Conservation (phyloP, 1,140 invertebrate species). For the Globodera rostochiensis region DNA sequence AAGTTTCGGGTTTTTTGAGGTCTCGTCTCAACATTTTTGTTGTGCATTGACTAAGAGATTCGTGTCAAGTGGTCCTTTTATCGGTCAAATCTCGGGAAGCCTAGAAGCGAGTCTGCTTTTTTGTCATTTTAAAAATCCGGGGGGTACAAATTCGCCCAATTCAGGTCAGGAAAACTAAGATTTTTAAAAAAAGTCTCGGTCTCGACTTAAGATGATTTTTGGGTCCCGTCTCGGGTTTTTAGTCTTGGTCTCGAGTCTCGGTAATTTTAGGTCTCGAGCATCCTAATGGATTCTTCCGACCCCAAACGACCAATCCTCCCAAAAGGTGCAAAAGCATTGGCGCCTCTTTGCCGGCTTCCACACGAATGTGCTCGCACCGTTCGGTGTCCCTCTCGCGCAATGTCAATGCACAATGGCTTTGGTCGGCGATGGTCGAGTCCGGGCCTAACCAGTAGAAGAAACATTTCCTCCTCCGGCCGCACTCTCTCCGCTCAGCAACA, state of each 20-base stretch:
- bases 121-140: no score
- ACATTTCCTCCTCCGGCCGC: constrained; percentile 33
- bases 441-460: constrained; percentile 49
- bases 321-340: constrained; percentile 45
- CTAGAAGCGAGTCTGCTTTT: no score
- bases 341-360: constrained; percentile 44
- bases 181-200: no score
- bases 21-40: no score
- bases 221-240: no score
- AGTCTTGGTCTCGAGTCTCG: background rate
- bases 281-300: background rate
- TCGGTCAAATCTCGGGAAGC: no score
- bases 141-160: no score
- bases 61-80: no score
- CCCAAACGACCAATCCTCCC: constrained; percentile 31
- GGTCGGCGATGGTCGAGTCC: constrained; percentile 31
- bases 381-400: constrained; percentile 46
- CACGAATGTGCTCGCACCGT: constrained; percentile 40
- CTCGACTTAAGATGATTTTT: no score
- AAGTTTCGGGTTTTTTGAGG: background rate
- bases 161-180: no score
- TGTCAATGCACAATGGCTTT: constrained; percentile 44
- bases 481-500: constrained; percentile 28
- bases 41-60: no score
- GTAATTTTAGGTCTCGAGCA: background rate